Evolutionary conservation across 1,140 invertebrate species (phyloP), one percentile per base, ranked within the genome.

Genomic region (Rhagoletis pomonella): DNA sequence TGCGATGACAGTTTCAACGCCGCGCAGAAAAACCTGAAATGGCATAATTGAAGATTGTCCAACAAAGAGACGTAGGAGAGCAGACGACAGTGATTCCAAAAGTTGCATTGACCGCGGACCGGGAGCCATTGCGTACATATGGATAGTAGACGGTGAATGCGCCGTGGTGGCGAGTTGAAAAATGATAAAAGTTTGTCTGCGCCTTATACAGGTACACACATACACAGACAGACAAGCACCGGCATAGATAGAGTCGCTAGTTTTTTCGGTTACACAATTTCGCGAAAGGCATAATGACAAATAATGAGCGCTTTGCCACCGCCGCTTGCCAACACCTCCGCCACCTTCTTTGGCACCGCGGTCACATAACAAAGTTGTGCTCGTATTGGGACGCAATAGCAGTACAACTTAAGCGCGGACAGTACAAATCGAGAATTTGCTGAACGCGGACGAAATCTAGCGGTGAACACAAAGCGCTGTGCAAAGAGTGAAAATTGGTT

Each of bases 241-340:
- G 47, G 50, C 39, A 69, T 44, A 87, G 69, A 69, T 44, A 87
- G 69, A 77, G 58, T 6, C 29, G n/a, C 39, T 6, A 58, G 12
- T 81, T 81, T 77, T n/a, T 81, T 73, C 67, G 69, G 86, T 87
- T 87, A 60, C 91, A 92, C 91, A 92, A 92, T 92, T 92, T 92
- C 89, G 91, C 91, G 91, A 90, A 90, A 92, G 91, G 90, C 91
- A 92, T 92, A 92, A 92, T 92, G 89, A 92, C 90, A 90, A 92
- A 92, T 92, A 92, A 92, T 92, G 91, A 92, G 91, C 89, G 89
- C 89, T 92, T 89, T 90, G 89, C 86, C 58, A 69, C 7, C 42
- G 50, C 50, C 7, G 29, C 29, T 29, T 29, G 44, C 39, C 59
- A 62, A 90, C 85, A 55, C 12, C 64, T 55, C n/a, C 64, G 29